Percentiles rank a stretch among this genome's conserved stretches.
Conservation (phyloP, 1,140 invertebrate species). For the Theocolax elegans region DNA sequence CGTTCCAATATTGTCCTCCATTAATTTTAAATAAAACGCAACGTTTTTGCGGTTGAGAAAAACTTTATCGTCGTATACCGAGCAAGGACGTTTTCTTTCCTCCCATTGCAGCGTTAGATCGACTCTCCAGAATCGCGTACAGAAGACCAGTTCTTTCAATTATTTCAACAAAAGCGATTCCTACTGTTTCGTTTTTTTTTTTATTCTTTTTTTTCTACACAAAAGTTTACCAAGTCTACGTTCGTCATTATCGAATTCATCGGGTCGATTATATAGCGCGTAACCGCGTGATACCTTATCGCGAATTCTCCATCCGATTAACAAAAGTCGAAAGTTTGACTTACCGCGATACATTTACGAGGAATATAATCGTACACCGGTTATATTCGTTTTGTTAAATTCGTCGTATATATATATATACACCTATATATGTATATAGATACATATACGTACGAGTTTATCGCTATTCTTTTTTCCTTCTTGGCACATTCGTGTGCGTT, state of each 20-base stretch:
- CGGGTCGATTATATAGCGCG: not conserved
- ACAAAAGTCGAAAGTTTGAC: not conserved
- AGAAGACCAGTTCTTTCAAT: too few species aligned
- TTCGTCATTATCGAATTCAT: not conserved
- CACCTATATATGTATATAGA: too few species aligned
- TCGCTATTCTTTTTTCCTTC: not conserved
- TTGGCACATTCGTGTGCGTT: not conserved
- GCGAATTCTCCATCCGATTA: not conserved
- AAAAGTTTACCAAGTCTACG: not conserved
- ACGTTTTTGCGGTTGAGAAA: not conserved
- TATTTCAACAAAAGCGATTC: not conserved
- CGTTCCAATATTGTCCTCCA: not conserved
- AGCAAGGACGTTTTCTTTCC: not conserved
- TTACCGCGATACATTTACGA: not conserved
- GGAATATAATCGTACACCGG: not conserved
- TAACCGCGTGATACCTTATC: not conserved
- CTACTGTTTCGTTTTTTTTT: not conserved
- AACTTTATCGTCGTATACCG: not conserved
- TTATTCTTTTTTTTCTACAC: not conserved
- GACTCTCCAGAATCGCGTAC: not conserved
- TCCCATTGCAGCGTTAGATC: not conserved
- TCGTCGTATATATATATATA: too few species aligned
- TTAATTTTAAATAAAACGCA: not conserved
- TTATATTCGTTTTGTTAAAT: not conserved
- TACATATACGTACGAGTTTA: too few species aligned